Percentiles rank a stretch among this genome's conserved stretches.
These are phyloP conservation scores for Willisornis vidua DNA, from an alignment of 2,113 vertebrate genomes.

Conservation along the genomic window DNA sequence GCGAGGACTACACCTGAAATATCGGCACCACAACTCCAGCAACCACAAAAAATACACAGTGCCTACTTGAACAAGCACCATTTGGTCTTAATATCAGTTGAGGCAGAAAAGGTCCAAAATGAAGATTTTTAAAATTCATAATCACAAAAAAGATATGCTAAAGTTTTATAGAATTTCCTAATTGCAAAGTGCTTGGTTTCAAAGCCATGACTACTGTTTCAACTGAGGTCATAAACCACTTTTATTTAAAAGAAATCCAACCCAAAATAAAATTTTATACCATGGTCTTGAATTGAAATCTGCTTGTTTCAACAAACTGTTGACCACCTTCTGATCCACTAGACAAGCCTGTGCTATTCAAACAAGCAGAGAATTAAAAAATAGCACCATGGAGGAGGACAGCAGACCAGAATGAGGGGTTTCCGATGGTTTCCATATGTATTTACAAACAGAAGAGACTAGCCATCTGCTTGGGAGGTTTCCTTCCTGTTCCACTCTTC, in stretches of 20 bases:
- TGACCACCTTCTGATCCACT: background rate
- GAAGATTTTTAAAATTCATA: background rate
- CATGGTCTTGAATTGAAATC: background rate
- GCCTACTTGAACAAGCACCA: background rate
- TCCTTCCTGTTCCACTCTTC: background rate
- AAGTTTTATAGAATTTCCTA: background rate
- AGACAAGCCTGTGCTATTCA: background rate
- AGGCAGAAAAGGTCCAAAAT: background rate
- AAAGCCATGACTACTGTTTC: background rate
- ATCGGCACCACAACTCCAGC: background rate
- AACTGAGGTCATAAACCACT: background rate
- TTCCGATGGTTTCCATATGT: background rate
- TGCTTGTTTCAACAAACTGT: background rate
- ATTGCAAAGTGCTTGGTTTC: background rate
- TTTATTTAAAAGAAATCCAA: background rate
- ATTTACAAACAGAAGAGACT: background rate
- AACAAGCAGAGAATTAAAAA: background rate
- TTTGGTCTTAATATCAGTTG: background rate
- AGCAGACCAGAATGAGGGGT: background rate
- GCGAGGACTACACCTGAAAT: background rate
- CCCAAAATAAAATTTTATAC: background rate
- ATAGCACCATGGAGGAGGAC: background rate
- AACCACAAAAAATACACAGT: background rate
- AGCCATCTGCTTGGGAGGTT: background rate
- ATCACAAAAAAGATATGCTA: background rate